Evolutionary conservation across 2,888 invertebrate species (phyloP).

Genomic region (Rhingia campestris): DNA sequence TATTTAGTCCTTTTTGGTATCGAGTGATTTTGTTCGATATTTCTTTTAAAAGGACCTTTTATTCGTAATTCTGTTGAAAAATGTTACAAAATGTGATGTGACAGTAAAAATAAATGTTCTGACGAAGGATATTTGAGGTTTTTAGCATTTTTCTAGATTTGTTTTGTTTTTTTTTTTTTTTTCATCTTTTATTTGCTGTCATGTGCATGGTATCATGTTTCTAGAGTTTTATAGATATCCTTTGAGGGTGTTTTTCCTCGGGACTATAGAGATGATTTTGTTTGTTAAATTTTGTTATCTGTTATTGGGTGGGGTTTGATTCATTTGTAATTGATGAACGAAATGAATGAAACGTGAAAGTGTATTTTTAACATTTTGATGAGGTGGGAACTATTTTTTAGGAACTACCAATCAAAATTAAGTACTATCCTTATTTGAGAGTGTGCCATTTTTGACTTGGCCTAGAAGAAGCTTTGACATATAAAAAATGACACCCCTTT

Average conservation of each 20-base stretch:
- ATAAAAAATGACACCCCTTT: no score
- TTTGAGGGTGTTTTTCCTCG: neutral
- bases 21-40: slow-evolving; percentile 5
- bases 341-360: no score
- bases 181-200: slow-evolving; percentile 14
- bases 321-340: no score
- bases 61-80: neutral
- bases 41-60: neutral
- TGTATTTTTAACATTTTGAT: no score
- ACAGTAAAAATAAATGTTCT: slow-evolving; percentile 52
- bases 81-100: slow-evolving; percentile 47
- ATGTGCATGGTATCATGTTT: slow-evolving; percentile 34
- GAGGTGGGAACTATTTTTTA: no score
- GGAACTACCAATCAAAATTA: no score
- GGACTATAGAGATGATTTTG: neutral
- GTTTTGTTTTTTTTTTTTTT: slow-evolving; percentile 1
- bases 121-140: slow-evolving; percentile 23
- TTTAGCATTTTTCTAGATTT: slow-evolving; percentile 13
- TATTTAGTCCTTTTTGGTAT: slow-evolving; percentile 59
- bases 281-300: no score
- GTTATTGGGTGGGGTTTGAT: no score
- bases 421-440: no score
- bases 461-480: no score
- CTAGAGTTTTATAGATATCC: neutral
- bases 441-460: no score